These are phyloP conservation scores for Peromyscus eremicus DNA, from an alignment of 2,797 vertebrate species.

Conservation along the genomic window DNA sequence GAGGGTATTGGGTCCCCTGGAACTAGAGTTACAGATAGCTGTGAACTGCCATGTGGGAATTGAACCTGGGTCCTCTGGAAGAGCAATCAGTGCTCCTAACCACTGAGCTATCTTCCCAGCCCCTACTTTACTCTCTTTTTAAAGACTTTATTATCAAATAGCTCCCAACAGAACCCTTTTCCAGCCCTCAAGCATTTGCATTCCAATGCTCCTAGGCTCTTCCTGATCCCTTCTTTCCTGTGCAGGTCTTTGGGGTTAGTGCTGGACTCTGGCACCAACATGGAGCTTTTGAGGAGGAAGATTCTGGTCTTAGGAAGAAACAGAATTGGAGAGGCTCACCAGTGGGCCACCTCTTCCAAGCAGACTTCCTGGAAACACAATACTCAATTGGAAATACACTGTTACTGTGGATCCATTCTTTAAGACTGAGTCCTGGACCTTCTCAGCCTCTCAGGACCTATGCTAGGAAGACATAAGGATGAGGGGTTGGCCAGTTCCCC, in stretches of 20 bases:
- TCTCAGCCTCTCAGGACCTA: neutral
- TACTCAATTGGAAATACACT: neutral
- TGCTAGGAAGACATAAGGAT: neutral
- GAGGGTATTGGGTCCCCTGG: too few species aligned
- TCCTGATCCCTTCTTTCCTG: neutral
- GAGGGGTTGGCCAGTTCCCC: neutral
- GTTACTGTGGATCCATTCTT: neutral
- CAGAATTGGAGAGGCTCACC: neutral
- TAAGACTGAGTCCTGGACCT: neutral
- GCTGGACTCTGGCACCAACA: neutral
- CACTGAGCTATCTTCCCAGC: too few species aligned
- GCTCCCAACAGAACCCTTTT: neutral
- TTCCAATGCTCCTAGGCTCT: neutral
- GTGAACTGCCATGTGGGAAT: too few species aligned
- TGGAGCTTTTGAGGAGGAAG: neutral
- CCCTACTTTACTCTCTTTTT: too few species aligned
- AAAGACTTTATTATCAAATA: too few species aligned
- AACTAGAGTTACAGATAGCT: too few species aligned
- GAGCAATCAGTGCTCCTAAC: too few species aligned
- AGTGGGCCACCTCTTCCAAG: neutral
- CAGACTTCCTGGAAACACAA: neutral
- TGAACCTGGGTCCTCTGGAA: too few species aligned
- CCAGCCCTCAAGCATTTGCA: neutral
- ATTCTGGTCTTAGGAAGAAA: constrained; percentile 3
- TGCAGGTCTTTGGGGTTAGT: neutral